These are phyloP conservation scores for Anas flavirostris DNA, from an alignment of 2,797 vertebrate species.

Conservation along the genomic window DNA sequence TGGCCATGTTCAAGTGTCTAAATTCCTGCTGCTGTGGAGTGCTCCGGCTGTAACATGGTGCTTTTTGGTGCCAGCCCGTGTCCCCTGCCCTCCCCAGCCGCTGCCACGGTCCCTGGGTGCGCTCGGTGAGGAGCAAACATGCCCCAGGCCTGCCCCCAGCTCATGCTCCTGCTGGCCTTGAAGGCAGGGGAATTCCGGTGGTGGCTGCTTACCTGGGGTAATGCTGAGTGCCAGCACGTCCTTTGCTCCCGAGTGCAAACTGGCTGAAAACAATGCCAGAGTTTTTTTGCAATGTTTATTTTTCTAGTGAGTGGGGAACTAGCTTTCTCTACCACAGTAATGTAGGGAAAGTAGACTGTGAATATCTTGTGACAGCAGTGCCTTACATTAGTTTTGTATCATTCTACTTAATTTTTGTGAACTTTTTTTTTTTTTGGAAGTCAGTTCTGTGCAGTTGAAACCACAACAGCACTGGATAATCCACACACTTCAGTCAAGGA, in stretches of 20 bases:
- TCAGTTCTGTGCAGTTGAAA: not conserved
- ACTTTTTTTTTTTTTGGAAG: rapidly evolving
- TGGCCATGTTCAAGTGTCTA: constrained; percentile 7
- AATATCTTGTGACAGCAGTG: not conserved
- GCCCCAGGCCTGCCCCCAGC: too few species aligned
- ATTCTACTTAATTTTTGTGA: not conserved
- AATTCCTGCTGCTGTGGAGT: constrained; percentile 27
- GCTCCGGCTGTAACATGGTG: not conserved
- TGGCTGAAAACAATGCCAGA: not conserved
- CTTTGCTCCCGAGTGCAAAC: not conserved
- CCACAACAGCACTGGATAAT: not conserved
- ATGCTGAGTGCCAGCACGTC: not conserved
- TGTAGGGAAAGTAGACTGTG: not conserved
- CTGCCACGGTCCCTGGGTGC: not conserved
- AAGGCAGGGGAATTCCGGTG: not conserved
- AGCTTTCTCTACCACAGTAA: not conserved
- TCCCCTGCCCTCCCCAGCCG: not conserved
- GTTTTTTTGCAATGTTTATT: not conserved
- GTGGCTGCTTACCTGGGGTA: not conserved
- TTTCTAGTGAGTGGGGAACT: not conserved
- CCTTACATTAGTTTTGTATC: not conserved
- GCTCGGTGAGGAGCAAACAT: too few species aligned
- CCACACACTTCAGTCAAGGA: not conserved
- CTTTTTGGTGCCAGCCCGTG: not conserved
- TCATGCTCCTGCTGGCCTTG: not conserved